Percentiles rank a stretch among this genome's conserved stretches.
These are phyloP conservation scores for Nasua narica DNA, from an alignment of 2,797 vertebrate species.

Conservation along the genomic window DNA sequence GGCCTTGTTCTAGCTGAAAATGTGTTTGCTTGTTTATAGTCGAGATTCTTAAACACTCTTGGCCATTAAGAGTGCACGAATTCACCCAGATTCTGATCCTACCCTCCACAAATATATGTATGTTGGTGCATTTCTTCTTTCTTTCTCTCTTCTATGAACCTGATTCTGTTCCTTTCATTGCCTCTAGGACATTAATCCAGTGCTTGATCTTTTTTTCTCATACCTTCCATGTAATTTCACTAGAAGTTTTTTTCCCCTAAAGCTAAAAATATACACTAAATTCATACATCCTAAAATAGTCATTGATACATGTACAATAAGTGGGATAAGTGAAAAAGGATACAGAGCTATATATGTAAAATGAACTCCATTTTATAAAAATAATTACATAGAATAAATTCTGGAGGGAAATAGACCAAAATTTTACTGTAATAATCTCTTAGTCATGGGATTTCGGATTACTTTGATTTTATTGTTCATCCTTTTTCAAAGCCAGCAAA, in stretches of 20 bases:
- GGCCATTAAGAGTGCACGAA: neutral
- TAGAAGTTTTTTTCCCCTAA: neutral
- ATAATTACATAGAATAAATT: neutral
- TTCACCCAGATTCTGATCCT: neutral
- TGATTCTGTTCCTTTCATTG: neutral
- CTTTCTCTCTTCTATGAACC: neutral
- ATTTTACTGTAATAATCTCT: neutral
- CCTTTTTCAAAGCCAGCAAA: neutral
- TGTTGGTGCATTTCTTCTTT: neutral
- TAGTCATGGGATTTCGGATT: neutral
- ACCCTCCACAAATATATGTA: neutral
- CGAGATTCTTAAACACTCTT: neutral
- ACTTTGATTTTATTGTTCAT: neutral
- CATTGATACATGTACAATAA: neutral
- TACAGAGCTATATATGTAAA: neutral
- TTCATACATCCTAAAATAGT: neutral
- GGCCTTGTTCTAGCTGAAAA: neutral
- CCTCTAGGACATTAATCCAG: neutral
- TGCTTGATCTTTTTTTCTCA: neutral
- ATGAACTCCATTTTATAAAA: neutral
- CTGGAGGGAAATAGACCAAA: neutral
- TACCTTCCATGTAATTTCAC: neutral
- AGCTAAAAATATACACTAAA: neutral
- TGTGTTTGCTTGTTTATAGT: neutral
- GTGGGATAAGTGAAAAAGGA: neutral